These are phyloP conservation scores for Potamarius usumacintae DNA, from an alignment of 2,113 vertebrate genomes.

Conservation along the genomic window DNA sequence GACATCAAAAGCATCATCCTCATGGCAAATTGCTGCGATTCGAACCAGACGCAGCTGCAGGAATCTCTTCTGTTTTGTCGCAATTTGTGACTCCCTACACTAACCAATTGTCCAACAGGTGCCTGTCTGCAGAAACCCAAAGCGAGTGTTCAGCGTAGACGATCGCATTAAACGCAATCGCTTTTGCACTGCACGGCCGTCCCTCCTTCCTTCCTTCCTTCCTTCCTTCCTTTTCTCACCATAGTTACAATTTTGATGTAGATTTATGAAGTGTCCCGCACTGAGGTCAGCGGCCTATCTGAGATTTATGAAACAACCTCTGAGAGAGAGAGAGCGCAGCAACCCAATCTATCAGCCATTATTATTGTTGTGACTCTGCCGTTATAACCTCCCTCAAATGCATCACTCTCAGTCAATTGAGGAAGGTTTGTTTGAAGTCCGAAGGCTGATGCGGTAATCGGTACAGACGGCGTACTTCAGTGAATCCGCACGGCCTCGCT, in stretches of 20 bases:
- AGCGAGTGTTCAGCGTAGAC: slow-evolving; percentile 61
- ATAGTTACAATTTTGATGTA: slow-evolving; percentile 65
- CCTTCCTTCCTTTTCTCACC: slow-evolving; percentile 49
- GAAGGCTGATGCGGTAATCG: slow-evolving; percentile 25
- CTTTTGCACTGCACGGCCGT: slow-evolving; percentile 58
- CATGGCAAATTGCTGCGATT: slow-evolving; percentile 64
- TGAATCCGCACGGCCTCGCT: slow-evolving; percentile 12
- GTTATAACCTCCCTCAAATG: slow-evolving; percentile 63
- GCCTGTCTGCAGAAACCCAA: slow-evolving; percentile 58
- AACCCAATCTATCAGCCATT: slow-evolving; percentile 70
- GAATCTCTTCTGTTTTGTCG: slow-evolving; percentile 65
- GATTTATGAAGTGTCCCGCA: slow-evolving; percentile 74
- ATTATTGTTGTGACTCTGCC: slow-evolving; percentile 57
- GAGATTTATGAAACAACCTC: slow-evolving; percentile 75
- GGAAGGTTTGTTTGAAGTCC: slow-evolving; percentile 44
- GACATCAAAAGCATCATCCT: slow-evolving; percentile 66
- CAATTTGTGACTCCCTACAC: slow-evolving; percentile 64
- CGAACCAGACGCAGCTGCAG: slow-evolving; percentile 69
- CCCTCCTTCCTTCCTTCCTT: not conserved
- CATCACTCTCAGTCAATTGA: slow-evolving; percentile 51
- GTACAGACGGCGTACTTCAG: slow-evolving; percentile 16
- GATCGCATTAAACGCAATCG: slow-evolving; percentile 59
- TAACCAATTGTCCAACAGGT: slow-evolving; percentile 68
- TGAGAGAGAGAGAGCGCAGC: slow-evolving; percentile 59
- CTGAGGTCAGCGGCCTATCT: slow-evolving; percentile 69